These are phyloP conservation scores for Diarsia brunnea DNA, from an alignment of 2,888 invertebrate species.

Conservation along the genomic window DNA sequence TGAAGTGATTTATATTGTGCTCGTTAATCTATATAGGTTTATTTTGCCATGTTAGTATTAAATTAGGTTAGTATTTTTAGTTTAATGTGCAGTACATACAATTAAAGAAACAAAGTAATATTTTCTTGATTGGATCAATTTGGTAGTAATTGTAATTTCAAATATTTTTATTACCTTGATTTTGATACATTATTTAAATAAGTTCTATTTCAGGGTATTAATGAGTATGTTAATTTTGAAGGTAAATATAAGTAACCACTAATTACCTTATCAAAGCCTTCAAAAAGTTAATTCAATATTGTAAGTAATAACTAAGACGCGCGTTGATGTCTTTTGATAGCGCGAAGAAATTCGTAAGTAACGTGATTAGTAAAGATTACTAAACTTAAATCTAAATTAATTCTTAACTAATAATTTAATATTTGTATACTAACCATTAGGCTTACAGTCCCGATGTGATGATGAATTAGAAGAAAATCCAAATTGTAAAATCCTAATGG, in stretches of 20 bases:
- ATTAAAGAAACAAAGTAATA: background rate
- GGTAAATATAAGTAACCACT: constrained; percentile 2
- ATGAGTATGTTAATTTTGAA: constrained; percentile 4
- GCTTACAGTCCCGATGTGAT: constrained; percentile 77
- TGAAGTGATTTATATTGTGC: background rate
- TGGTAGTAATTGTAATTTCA: background rate
- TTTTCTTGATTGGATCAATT: background rate
- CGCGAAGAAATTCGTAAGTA: constrained; percentile 65
- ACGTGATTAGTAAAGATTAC: constrained; percentile 43
- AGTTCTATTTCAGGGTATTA: background rate
- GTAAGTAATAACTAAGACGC: constrained; percentile 67
- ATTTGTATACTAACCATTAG: constrained; percentile 79
- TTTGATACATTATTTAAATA: background rate
- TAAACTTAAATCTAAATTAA: constrained; percentile 39
- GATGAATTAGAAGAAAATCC: constrained; percentile 77
- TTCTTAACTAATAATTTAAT: constrained; percentile 43
- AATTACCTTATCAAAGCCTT: constrained; percentile 19
- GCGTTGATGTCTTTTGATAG: constrained; percentile 89
- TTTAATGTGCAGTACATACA: background rate
- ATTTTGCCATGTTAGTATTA: constrained; percentile 18
- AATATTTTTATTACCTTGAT: background rate
- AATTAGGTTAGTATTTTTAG: background rate
- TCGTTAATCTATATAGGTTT: background rate
- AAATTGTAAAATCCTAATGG: constrained; percentile 81
- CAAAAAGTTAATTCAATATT: constrained; percentile 33